Base-by-base conservation (phyloP, 2,888 invertebrate species). In the Eudemis profundana region DNA sequence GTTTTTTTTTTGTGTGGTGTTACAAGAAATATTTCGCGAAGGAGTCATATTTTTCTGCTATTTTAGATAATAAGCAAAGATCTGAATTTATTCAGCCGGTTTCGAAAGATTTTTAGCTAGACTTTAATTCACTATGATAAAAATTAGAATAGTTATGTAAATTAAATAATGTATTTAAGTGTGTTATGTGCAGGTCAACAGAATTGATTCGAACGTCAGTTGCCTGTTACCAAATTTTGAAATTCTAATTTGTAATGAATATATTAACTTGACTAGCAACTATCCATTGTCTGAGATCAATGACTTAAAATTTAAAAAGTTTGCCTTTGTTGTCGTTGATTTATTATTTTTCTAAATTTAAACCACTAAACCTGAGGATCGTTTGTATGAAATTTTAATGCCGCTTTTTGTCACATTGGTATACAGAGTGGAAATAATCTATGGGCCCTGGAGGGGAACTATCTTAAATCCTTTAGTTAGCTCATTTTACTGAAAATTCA, bases 121-220 rank as follows among this genome's bases (percentile, higher is more conserved):
- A 23, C n/a, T 50, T 33, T 29, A 17, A 27, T 50, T 19, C 19
- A n/a, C n/a, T 51, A n/a, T 36, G 4, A 33, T 53, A 53, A 54
- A 12, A 53, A 50, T 3, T 40, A 17, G 27, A 27, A 40, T 40
- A 10, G 19, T 14, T 40, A 50, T 50, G 47, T 46, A 19, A 54
- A 63, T 56, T 38, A 67, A 67, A 65, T 65, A 68, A 70, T 67
- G 53, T 40, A 65, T 65, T 68, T 63, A 67, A 63, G 53, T 67
- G 21, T 63, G 61, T 53, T 56, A 14, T 53, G 15, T 36, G 38
- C 64, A 51, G 50, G 64, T 50, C 50, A 57, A 47, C 50, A 23
- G n/a, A 44, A 57, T 57, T 15, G 21, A 36, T 15, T n/a, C 36
- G n/a, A 7, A 15, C 44, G 53, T 62, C 29, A 21, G 47, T 19